These are phyloP conservation scores for Apteryx owenii DNA, from an alignment of 2,113 vertebrate species.

Conservation along the genomic window DNA sequence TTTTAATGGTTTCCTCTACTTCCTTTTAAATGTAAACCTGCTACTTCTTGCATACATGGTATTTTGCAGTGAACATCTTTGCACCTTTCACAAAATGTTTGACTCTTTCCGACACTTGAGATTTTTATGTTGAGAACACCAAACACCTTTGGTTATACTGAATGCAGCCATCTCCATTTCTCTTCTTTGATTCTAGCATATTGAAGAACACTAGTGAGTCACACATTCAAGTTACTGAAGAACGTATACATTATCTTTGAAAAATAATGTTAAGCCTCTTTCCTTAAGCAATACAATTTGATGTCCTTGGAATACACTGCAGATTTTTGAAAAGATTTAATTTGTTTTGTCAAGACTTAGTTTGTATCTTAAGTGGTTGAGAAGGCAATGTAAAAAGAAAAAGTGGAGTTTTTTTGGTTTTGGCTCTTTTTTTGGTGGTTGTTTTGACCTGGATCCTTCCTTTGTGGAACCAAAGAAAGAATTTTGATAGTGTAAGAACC, in stretches of 20 bases:
- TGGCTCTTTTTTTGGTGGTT: background rate
- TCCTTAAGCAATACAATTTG: background rate
- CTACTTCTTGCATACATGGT: background rate
- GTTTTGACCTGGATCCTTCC: background rate
- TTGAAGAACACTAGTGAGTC: background rate
- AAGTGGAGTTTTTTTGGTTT: background rate
- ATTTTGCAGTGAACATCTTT: background rate
- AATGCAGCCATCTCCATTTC: background rate
- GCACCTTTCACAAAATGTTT: background rate
- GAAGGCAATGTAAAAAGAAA: background rate
- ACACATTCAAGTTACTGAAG: background rate
- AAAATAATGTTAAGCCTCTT: background rate
- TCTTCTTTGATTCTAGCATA: background rate
- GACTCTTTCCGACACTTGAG: background rate
- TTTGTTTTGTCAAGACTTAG: background rate
- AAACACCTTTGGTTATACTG: background rate
- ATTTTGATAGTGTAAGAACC: background rate
- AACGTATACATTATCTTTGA: background rate
- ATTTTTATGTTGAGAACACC: background rate
- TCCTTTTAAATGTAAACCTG: background rate
- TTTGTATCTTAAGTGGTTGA: background rate
- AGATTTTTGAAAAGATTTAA: background rate
- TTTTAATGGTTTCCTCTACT: background rate
- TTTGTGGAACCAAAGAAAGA: background rate
- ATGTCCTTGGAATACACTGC: background rate